phyloP scores from a whole-genome alignment of 1,140 invertebrate species.

The Metaphire vulgaris region DNA sequence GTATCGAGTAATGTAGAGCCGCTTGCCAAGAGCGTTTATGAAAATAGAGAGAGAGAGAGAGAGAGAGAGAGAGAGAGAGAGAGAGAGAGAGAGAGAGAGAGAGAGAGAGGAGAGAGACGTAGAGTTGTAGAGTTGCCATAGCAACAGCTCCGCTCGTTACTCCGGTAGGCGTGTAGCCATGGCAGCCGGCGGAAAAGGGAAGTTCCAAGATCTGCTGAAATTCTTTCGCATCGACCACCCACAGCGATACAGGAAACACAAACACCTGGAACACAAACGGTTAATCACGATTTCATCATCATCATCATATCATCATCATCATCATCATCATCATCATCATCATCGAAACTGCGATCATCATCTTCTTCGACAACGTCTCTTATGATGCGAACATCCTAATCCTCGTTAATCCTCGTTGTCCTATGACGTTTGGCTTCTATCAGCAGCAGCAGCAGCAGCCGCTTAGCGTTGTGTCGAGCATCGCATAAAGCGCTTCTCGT shows the following conservation, averaged over 20 bases:
- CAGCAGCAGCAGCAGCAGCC: no score
- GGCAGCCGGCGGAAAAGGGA: not conserved
- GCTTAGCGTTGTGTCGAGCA: no score
- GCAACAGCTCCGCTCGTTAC: not conserved
- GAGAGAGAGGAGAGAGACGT: not conserved
- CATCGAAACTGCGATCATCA: not conserved
- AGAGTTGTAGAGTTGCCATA: not conserved
- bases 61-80: not conserved
- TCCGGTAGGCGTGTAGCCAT: not conserved
- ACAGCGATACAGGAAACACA: not conserved
- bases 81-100: not conserved
- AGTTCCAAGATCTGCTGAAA: not conserved
- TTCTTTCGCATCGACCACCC: not conserved
- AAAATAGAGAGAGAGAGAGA: not conserved
- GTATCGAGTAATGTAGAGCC: no score
- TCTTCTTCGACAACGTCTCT: not conserved
- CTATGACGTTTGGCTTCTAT: no score
- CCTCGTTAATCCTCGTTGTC: no score
- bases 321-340: constrained; percentile 3
- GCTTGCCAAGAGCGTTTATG: not conserved
- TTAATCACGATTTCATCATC: not conserved
- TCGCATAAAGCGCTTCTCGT: no score
- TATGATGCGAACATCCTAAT: not conserved
- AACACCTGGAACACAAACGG: not conserved
- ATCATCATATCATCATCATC: not conserved